Evolutionary conservation across 1,140 invertebrate genomes (phyloP), one percentile per base, ranked within the genome.

Genomic region (Thaumetopoea pityocampa): DNA sequence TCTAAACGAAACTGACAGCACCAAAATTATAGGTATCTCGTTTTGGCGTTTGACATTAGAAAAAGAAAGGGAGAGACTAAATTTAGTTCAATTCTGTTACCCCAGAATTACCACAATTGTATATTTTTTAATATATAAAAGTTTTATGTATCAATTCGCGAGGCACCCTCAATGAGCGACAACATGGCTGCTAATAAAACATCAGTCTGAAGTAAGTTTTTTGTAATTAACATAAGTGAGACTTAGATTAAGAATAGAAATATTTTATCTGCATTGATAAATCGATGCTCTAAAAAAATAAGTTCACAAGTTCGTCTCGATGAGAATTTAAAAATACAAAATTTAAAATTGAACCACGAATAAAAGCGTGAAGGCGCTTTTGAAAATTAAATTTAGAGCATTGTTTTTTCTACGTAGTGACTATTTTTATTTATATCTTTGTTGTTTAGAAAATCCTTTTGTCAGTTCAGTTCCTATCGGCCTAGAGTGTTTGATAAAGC

Each of bases 391-490:
- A 38, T 33, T 61, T 32, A 33, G 47, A 62, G 60, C 54, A 58
- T 62, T 32, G 27, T 28, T 54, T 55, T 62, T 44, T 33, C 36
- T 57, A 60, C 11, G 1, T 30, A 52, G 51, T 46, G 36, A 28
- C 37, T 17, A n/a, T n/a, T 42, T 46, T 51, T 29, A 29, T 23
- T 24, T 20, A 36, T 51, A 43, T 17, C 8, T 38, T 59, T 22
- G 49, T 46, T 37, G 27, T 55, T 55, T 54, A 66, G 53, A 49
- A 34, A 48, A 61, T 65, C 65, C 58, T 51, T 60, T 65, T 59
- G 48, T 69, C 51, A 48, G 22, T 71, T 76, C 59, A 78, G 71
- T 78, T 80, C 78, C 78, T 82, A 82, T 79, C 54, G 72, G 67
- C 71, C 67, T 82, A 82, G 63, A 49, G 68, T 73, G 57, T 71